Conservation (phyloP, 2,113 vertebrate genomes). For the human (Homo sapiens) region GRCh38 chr9:77789001-77789500, state of each 20-base stretch:
- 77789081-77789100: background rate
- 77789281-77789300: background rate
- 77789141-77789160: background rate
- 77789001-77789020: background rate
- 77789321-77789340: background rate
- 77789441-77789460: background rate
- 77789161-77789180: background rate
- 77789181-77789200: background rate
- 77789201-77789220: background rate
- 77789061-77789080: background rate
- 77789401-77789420: background rate
- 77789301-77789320: background rate
- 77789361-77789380: background rate
- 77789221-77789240: background rate
- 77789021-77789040: background rate
- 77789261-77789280: background rate
- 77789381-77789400: background rate
- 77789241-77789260: background rate
- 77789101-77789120: background rate
- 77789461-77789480: background rate
- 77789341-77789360: background rate
- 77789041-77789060: background rate
- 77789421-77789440: background rate
- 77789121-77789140: background rate
- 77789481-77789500: background rate